A percentile compares a stretch with the other conserved stretches of the same genome.
These are phyloP conservation scores for Anadara kagoshimensis DNA, from an alignment of 1,140 invertebrate genomes.

Conservation along the genomic window DNA sequence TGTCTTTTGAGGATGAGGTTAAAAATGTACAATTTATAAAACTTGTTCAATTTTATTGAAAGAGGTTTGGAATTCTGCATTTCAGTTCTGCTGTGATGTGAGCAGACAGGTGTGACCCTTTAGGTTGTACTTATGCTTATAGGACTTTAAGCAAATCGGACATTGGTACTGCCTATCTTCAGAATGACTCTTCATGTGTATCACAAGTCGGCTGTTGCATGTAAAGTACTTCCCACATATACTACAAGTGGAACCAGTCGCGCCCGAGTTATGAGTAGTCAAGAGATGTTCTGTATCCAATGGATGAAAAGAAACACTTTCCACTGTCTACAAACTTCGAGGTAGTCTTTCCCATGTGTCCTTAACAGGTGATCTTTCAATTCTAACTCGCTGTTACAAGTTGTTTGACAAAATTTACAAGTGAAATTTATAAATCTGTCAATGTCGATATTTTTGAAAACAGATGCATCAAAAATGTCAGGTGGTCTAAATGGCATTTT, in stretches of 20 bases:
- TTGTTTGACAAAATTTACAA: conserved; percentile 5
- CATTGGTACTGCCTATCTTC: conserved; percentile 9
- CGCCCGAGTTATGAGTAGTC: background rate
- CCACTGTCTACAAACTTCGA: too few species aligned
- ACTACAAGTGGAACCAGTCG: conserved; percentile 9
- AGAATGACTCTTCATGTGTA: conserved; percentile 17
- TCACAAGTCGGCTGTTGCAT: conserved; percentile 15
- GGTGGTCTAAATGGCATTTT: too few species aligned
- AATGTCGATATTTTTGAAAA: background rate
- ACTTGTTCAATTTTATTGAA: too few species aligned
- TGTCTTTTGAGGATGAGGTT: too few species aligned
- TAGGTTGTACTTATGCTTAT: conserved; percentile 28
- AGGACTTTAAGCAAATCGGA: conserved; percentile 17
- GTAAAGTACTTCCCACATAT: conserved; percentile 14
- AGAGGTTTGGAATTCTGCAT: background rate
- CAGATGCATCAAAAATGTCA: background rate
- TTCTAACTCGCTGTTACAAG: background rate
- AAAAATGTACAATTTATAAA: too few species aligned
- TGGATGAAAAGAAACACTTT: too few species aligned
- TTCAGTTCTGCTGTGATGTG: background rate
- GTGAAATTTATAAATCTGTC: background rate
- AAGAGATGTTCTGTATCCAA: too few species aligned
- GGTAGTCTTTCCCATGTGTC: too few species aligned
- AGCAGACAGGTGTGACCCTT: conserved; percentile 8
- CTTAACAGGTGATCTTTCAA: too few species aligned